Evolutionary conservation across 2,888 invertebrate genomes (phyloP), one percentile per base, ranked within the genome.

Genomic region (Metallyticus violacea): DNA sequence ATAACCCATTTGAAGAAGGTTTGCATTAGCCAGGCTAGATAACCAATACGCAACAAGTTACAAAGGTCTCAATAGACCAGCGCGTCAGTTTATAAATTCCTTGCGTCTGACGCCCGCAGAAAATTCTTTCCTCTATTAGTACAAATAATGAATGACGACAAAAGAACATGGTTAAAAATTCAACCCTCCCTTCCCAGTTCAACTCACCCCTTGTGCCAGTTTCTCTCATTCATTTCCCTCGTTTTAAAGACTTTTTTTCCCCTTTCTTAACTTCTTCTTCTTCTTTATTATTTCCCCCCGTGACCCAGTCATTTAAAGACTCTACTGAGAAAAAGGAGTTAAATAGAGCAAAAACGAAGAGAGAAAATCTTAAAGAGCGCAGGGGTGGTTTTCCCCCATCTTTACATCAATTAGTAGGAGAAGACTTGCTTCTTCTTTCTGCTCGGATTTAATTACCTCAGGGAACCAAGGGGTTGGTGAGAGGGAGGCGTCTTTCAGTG

Each of bases 301-400:
- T 88, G 88, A 88, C 88, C 88, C 82, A 88, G 88, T 88, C 88
- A 88, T 88, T 88, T 85, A 87, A 88, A 86, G 81, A 85, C n/a
- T 81, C 15, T 26, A 28, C 26, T 29, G 40, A 83, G 77, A 83
- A 77, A 77, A 77, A 28, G 83, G 77, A 77, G 78, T 7, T 78
- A 78, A 26, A 78, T 78, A 26, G 77, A 77, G 77, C 26, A 26
- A 15, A 62, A 9, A 15, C 76, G 15, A 15, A 7, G 77, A 26
- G 26, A 78, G 78, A 25, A 7, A 26, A 26, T 78, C 25, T 78
- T 78, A 78, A 26, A 78, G 78, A 78, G 78, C 26, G 27, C 15
- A 22, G 62, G n/a, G 26, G 27, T 22, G 25, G 78, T 83, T 79
- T 78, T 86, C 62, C 82, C 82, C 83, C 83, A 86, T 86, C 83